phyloP scores from a whole-genome alignment of 2,797 vertebrate species.

The Podargus strigoides region DNA sequence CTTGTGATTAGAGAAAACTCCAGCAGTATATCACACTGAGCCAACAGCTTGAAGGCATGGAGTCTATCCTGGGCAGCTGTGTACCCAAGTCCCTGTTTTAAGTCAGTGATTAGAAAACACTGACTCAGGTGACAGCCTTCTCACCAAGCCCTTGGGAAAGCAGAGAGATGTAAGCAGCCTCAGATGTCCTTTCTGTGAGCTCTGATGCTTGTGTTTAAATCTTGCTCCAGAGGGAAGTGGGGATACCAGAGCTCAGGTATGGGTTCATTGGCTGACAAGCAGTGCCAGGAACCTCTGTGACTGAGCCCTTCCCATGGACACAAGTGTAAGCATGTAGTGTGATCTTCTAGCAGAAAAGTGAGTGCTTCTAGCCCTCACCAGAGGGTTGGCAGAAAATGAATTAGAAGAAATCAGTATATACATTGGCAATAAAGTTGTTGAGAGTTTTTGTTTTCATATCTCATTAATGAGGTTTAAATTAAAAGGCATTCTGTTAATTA shows the following conservation, averaged over 20 bases:
- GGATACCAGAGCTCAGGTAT: accelerated
- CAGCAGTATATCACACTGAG: not conserved
- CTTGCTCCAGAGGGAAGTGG: not conserved
- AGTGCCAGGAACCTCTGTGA: not conserved
- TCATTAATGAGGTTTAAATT: not conserved
- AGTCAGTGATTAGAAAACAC: not conserved
- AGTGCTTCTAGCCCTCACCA: not conserved
- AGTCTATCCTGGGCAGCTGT: not conserved
- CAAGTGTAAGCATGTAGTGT: accelerated
- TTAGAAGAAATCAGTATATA: not conserved
- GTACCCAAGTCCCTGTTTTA: not conserved
- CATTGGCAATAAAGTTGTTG: not conserved
- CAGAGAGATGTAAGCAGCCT: not conserved
- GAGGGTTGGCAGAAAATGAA: not conserved
- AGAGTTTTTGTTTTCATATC: not conserved
- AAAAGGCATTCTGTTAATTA: not conserved
- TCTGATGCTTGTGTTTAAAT: not conserved
- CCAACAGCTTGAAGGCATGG: not conserved
- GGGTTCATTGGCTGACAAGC: not conserved
- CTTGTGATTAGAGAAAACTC: not conserved
- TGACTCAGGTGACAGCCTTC: not conserved
- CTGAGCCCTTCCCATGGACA: not conserved
- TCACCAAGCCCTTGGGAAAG: not conserved
- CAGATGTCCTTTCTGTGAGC: not conserved
- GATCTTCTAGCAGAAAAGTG: not conserved